These are phyloP conservation scores for Rhimphoctona megacephalus DNA, from an alignment of 2,888 invertebrate genomes.

Conservation along the genomic window DNA sequence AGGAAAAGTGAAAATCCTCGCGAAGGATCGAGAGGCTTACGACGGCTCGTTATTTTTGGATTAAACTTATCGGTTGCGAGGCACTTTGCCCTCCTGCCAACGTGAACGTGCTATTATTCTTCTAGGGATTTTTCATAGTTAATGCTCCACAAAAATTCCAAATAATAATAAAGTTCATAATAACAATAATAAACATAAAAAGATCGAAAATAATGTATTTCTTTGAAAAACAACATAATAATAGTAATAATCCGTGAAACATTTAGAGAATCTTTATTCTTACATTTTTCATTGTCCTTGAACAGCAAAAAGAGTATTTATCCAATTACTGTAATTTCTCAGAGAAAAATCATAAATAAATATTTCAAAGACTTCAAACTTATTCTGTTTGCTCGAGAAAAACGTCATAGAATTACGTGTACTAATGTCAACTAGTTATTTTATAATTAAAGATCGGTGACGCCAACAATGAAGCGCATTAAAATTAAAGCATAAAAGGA, in stretches of 20 bases:
- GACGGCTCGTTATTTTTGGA: slow-evolving; percentile 73
- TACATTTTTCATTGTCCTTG: not conserved
- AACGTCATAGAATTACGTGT: not conserved
- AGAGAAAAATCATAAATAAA: not conserved
- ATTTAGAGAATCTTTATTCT: not conserved
- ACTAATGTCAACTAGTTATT: not conserved
- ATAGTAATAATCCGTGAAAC: not conserved
- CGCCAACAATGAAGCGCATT: not conserved
- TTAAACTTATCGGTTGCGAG: slow-evolving; percentile 71
- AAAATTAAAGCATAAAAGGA: not conserved
- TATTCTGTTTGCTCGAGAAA: not conserved
- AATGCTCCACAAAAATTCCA: slow-evolving; percentile 34
- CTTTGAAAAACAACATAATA: slow-evolving; percentile 3
- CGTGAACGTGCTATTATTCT: slow-evolving; percentile 46
- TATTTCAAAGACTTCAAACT: not conserved
- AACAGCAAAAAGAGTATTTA: not conserved
- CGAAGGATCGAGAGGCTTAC: slow-evolving; percentile 70
- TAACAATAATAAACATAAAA: slow-evolving; percentile 10
- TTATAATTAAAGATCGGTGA: not conserved
- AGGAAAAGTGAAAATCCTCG: slow-evolving; percentile 65
- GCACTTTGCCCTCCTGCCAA: slow-evolving; percentile 67
- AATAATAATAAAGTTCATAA: slow-evolving; percentile 27
- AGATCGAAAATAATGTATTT: not conserved
- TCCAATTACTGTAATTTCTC: not conserved
- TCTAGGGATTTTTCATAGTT: slow-evolving; percentile 27